These are phyloP conservation scores for Operophtera brumata DNA, from an alignment of 2,888 invertebrate species.

Conservation along the genomic window DNA sequence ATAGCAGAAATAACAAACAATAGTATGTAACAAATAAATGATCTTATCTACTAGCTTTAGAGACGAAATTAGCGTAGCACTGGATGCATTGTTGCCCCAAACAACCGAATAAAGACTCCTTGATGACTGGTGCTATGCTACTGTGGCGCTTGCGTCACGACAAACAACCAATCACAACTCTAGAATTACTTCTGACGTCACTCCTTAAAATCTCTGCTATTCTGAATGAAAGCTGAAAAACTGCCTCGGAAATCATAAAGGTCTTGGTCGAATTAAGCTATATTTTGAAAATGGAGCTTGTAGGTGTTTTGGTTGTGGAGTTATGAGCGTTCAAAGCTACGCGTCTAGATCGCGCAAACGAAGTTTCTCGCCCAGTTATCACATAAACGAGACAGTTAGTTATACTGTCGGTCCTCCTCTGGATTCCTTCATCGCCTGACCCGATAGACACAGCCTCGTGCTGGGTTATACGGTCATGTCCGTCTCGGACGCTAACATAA, in stretches of 20 bases:
- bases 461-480: constrained; percentile 23
- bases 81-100: no score
- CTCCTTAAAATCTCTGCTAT: neutral
- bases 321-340: constrained; percentile 1
- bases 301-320: neutral
- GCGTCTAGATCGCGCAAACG: constrained; percentile 28
- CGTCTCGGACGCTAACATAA: constrained; percentile 24
- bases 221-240: constrained; percentile 8
- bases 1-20: no score
- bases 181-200: constrained; percentile 1
- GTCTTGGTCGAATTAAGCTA: neutral
- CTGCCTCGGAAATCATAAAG: neutral
- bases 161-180: constrained; percentile 14
- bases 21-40: no score
- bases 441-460: constrained; percentile 16
- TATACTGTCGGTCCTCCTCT: constrained; percentile 27
- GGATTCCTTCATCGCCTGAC: constrained; percentile 28
- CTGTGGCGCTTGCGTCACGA: neutral
- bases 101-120: no score
- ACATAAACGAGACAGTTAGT: neutral
- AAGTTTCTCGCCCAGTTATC: constrained; percentile 2
- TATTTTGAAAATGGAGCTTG: neutral
- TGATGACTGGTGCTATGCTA: neutral
- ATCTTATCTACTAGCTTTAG: no score
- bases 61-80: no score